These are phyloP conservation scores for Reticulitermes speratus DNA, from an alignment of 1,140 invertebrate genomes.

Conservation along the genomic window DNA sequence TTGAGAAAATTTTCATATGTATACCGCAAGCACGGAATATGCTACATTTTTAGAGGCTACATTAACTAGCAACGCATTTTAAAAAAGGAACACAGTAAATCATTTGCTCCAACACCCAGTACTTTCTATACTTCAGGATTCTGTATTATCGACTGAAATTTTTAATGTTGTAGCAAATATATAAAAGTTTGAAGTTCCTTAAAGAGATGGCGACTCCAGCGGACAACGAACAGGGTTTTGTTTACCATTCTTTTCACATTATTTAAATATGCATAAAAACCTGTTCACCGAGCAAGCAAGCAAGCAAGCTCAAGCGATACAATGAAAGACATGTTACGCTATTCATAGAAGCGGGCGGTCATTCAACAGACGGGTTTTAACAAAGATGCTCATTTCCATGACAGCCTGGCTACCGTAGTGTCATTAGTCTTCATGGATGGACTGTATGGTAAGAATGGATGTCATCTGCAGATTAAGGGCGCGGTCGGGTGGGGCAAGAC, in stretches of 20 bases:
- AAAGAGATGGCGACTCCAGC: neutral
- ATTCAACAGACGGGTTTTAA: neutral
- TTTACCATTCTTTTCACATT: neutral
- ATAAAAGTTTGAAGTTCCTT: neutral
- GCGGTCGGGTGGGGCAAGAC: neutral
- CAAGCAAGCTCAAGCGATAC: neutral
- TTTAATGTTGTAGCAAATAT: neutral
- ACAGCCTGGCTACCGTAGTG: neutral
- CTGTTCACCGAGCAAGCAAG: neutral
- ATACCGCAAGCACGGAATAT: no score
- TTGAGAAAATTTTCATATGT: no score
- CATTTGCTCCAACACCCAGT: neutral
- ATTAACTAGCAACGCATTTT: no score
- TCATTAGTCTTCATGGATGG: neutral
- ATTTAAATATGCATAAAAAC: slow-evolving; percentile 14
- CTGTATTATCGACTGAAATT: neutral
- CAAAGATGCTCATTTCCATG: slow-evolving; percentile 15
- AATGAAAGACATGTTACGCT: slow-evolving; percentile 10
- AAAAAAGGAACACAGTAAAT: no score
- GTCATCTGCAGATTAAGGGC: slow-evolving; percentile 3
- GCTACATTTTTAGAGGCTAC: no score
- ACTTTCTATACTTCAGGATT: neutral
- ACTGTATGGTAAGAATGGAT: neutral
- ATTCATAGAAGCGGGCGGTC: slow-evolving; percentile 3
- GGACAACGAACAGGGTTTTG: neutral